Conservation (phyloP, 1,140 invertebrate species). For the Leptinotarsa undecemlineata region DNA sequence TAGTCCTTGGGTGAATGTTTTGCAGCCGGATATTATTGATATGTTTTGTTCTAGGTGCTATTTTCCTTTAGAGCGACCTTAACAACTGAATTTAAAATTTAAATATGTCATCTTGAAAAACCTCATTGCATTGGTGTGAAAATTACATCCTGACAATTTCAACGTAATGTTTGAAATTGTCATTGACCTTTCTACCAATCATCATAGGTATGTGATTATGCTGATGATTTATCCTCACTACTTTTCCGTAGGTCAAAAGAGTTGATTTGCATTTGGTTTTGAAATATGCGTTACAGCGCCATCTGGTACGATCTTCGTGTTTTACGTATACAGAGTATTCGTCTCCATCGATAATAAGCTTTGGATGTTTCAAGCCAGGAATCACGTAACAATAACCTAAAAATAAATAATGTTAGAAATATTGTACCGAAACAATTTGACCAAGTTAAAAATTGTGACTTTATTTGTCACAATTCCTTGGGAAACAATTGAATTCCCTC, state of each 20-base stretch:
- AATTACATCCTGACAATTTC: slow-evolving; percentile 28
- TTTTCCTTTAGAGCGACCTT: no score
- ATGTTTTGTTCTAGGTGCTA: no score
- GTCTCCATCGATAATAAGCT: slow-evolving; percentile 35
- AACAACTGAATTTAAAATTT: no score
- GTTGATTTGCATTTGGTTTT: slow-evolving; percentile 45
- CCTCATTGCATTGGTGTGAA: no score
- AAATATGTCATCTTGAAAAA: no score
- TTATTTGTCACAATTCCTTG: no score
- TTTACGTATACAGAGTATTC: slow-evolving; percentile 23
- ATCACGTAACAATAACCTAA: slow-evolving; percentile 36
- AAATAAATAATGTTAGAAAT: slow-evolving; percentile 17
- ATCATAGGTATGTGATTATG: slow-evolving; percentile 38
- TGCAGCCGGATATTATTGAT: no score
- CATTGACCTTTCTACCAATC: slow-evolving; percentile 23
- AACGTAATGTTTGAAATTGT: slow-evolving; percentile 33
- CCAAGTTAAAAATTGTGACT: no score
- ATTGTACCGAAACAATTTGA: no score
- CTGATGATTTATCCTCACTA: slow-evolving; percentile 32
- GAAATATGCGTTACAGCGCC: slow-evolving; percentile 37
- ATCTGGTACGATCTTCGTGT: slow-evolving; percentile 29
- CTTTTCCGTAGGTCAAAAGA: slow-evolving; percentile 39
- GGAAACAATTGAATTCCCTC: no score
- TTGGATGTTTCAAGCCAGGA: slow-evolving; percentile 36
- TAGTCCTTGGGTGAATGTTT: no score